Base-by-base conservation (phyloP, 2,113 vertebrate species). In the Hippocampus zosterae region DNA sequence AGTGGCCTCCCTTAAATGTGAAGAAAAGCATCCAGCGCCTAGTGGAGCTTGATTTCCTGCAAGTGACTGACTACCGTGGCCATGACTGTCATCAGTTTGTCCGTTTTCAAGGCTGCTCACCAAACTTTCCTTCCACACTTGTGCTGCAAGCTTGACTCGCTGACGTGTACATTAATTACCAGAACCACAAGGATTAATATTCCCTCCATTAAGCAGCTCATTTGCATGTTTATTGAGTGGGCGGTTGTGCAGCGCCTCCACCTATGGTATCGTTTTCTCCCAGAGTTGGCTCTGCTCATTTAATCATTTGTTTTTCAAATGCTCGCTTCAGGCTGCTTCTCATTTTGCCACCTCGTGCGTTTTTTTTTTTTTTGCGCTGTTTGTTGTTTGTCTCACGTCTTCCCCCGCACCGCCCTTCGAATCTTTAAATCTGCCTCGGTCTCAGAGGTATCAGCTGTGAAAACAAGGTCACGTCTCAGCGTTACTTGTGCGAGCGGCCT, bases 211-310 rank as follows among this genome's bases (percentile, higher is more conserved):
- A 85, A 82, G 79, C 75, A 75, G 75, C 84, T 88, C 81, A 88
- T 90, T 86, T 89, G 83, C 85, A 88, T 85, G 81, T 88, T 90
- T 87, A 89, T 89, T 80, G 77, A 89, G 81, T 69, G 72, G 81
- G 83, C 12, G 69, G 64, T 61, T 78, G 64, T 73, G 74, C 73
- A 40, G 81, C 74, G 53, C 78, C 67, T 67, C 71, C 61, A 75
- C 71, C 73, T 79, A 52, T 68, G 65, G 70, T 72, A 69, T 76
- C 78, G 1, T 67, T 67, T 80, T 66, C 67, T 79, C 46, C 63
- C 78, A 82, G 70, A 78, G 75, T 77, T 72, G 42, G 42, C 84
- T 82, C 70, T 65, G 13, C 71, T 73, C 56, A 50, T 78, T 79
- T 72, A 69, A 78, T 81, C 27, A 72, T 75, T 77, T 70, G 27